Evolutionary conservation across 2,888 invertebrate genomes (phyloP).

Genomic region (Digitonthophagus gazella): DNA sequence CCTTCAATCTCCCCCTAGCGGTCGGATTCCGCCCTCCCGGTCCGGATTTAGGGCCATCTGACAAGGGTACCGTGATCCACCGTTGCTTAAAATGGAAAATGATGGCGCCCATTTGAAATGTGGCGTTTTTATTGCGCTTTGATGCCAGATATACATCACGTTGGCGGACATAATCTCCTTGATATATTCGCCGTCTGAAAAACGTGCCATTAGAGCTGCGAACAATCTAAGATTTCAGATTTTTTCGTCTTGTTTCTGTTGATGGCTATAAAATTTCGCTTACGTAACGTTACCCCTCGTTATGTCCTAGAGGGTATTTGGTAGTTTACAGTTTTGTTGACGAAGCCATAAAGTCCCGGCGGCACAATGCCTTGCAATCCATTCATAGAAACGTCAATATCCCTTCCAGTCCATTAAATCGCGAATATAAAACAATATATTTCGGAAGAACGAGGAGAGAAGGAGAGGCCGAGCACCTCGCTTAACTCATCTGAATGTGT

Average conservation of each 20-base stretch:
- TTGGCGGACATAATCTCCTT: slow-evolving; percentile 36
- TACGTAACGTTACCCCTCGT: not conserved
- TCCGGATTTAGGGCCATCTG: slow-evolving; percentile 34
- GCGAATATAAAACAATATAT: not conserved
- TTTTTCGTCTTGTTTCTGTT: not conserved
- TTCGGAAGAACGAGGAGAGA: not conserved
- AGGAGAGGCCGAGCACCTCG: not conserved
- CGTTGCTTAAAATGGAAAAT: slow-evolving; percentile 43
- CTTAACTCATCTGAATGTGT: not conserved
- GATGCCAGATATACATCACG: slow-evolving; percentile 40
- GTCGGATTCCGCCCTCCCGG: slow-evolving; percentile 19
- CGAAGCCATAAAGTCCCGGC: too few species aligned
- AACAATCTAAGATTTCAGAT: not conserved
- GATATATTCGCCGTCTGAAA: slow-evolving; percentile 32
- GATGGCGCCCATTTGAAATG: slow-evolving; percentile 41
- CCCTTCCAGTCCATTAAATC: not conserved
- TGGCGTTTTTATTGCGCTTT: slow-evolving; percentile 42
- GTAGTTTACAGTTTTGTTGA: not conserved
- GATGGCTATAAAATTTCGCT: not conserved
- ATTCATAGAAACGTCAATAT: not conserved
- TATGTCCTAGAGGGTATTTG: too few species aligned
- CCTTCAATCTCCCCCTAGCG: slow-evolving; percentile 32
- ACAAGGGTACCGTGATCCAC: slow-evolving; percentile 37
- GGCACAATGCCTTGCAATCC: not conserved
- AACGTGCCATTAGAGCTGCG: slow-evolving; percentile 24